A percentile compares a stretch with the other conserved stretches of the same genome.
Evolutionary conservation across 2,888 invertebrate genomes (phyloP).

Genomic region (Drosophila prolongata): DNA sequence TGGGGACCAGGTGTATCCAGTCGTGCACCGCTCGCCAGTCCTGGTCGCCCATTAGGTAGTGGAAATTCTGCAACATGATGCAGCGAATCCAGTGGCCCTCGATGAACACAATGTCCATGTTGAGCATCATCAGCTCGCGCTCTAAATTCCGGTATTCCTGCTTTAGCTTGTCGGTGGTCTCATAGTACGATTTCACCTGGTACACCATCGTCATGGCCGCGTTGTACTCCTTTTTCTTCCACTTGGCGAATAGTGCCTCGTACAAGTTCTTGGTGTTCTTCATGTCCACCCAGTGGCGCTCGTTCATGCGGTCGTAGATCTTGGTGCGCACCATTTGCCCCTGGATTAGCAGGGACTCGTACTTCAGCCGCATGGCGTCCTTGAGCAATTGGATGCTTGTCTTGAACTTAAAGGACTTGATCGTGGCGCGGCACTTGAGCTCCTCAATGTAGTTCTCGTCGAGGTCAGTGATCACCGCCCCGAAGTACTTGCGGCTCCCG

Average conservation of each 20-base stretch:
- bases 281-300: slow-evolving; percentile 79
- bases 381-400: slow-evolving; percentile 75
- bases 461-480: slow-evolving; percentile 81
- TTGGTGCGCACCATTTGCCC: slow-evolving; percentile 81
- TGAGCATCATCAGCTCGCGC: slow-evolving; percentile 72
- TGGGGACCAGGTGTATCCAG: slow-evolving; percentile 81
- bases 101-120: slow-evolving; percentile 83
- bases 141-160: slow-evolving; percentile 67
- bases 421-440: slow-evolving; percentile 73
- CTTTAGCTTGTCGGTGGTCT: slow-evolving; percentile 78
- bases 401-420: slow-evolving; percentile 80
- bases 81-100: slow-evolving; percentile 83
- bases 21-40: slow-evolving; percentile 82
- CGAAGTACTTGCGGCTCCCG: slow-evolving; percentile 61
- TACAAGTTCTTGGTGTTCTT: slow-evolving; percentile 68
- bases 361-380: slow-evolving; percentile 81
- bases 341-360: slow-evolving; percentile 82
- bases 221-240: slow-evolving; percentile 83
- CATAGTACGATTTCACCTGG: slow-evolving; percentile 81
- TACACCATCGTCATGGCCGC: slow-evolving; percentile 80
- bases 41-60: slow-evolving; percentile 82
- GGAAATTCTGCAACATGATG: slow-evolving; percentile 83
- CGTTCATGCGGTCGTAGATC: slow-evolving; percentile 79
- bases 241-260: slow-evolving; percentile 80
- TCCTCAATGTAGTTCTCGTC: slow-evolving; percentile 84